phyloP scores from a whole-genome alignment of 1,140 invertebrate genomes.

The Scaptomyza pallida region DNA sequence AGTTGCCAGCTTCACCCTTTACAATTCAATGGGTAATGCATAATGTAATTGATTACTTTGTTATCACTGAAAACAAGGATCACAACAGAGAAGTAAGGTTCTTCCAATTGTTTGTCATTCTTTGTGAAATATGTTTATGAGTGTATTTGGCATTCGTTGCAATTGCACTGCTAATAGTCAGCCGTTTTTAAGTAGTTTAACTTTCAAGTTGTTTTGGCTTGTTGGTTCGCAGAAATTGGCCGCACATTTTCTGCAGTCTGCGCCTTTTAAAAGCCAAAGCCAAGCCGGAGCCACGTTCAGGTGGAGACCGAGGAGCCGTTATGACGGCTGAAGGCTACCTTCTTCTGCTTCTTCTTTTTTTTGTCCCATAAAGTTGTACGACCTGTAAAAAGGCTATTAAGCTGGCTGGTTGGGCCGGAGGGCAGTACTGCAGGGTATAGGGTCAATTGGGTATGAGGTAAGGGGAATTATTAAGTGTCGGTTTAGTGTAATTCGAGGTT shows the following conservation, averaged over 20 bases:
- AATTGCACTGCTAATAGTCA: no score
- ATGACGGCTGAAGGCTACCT: neutral
- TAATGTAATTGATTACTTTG: neutral
- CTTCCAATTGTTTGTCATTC: no score
- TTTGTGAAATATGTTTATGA: neutral
- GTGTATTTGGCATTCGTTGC: slow-evolving; percentile 28
- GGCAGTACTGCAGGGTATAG: neutral
- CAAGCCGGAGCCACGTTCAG: neutral
- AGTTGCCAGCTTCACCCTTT: neutral
- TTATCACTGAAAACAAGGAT: neutral
- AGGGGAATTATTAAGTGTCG: slow-evolving; percentile 79
- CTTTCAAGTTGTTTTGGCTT: slow-evolving; percentile 37
- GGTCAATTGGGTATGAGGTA: neutral
- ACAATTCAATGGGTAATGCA: neutral
- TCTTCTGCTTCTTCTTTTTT: slow-evolving; percentile 10
- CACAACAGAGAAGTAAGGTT: no score
- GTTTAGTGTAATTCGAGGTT: slow-evolving; percentile 82
- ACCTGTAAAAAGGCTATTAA: slow-evolving; percentile 83
- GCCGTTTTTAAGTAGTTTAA: slow-evolving; percentile 27
- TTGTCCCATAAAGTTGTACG: slow-evolving; percentile 71
- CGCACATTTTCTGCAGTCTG: slow-evolving; percentile 39
- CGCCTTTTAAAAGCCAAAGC: slow-evolving; percentile 7
- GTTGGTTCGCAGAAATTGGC: slow-evolving; percentile 48
- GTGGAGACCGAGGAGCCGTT: neutral
- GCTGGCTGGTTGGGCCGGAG: slow-evolving; percentile 61